Base-by-base conservation (phyloP, 2,888 invertebrate species). In the Trissolcus japonicus region DNA sequence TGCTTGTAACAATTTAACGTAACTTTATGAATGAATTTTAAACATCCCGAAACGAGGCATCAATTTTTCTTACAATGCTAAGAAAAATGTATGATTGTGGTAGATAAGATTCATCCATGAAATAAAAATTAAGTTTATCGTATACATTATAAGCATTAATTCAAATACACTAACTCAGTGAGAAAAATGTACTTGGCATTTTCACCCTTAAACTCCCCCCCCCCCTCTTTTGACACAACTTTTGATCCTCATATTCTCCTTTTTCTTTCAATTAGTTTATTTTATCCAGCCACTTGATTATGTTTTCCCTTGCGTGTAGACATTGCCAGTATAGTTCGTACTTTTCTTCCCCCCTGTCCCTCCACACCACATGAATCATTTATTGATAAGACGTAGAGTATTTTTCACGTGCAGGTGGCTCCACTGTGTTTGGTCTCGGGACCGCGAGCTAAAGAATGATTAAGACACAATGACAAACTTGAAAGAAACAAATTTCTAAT, bases 291-390 rank as follows among this genome's bases (percentile, higher is more conserved):
- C 11, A 11, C 41, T 19, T 51, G 29, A 66, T 67, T 67, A 63
- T 53, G 56, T 59, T 73, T 60, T 56, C 50, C 65, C 56, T 62
- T 63, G 61, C 67, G 67, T 66, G 67, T 72, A 72, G 76, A 72
- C 71, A 67, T 71, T 76, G 76, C 76, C 76, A 76, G 76, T 76
- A 76, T 76, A 76, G 76, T 76, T 71, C 60, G 71, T 76, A 76
- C 51, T 66, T 65, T 43, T 61, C 35, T 48, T 21, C 40, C 25
- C 25, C 35, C 35, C 35, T 35, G 7, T 9, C 35, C 35, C 35
- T 35, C 35, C 35, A 11, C 9, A 11, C 35, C 35, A 29, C 29
- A 56, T 76, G 65, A 61, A 25, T 57, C 55, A 41, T 76, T 69
- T 76, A 71, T 76, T 76, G 65, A 40, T 76, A 76, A 65, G 76